Conservation (phyloP, 2,113 vertebrate genomes). For the Apteryx owenii region DNA sequence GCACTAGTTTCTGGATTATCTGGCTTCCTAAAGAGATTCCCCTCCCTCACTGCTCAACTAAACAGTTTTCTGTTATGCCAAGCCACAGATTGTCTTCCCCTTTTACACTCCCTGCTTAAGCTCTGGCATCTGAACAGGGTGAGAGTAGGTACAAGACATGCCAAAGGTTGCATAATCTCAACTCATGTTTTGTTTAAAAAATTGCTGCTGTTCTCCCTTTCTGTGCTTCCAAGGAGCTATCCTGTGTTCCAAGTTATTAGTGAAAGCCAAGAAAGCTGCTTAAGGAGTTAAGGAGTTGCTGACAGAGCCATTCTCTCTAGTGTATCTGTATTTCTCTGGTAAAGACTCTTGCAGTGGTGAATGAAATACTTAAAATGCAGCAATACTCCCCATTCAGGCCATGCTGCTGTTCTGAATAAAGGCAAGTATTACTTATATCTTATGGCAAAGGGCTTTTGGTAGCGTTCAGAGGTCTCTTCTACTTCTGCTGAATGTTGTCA, state of each 20-base stretch:
- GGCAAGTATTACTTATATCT: fast-evolving
- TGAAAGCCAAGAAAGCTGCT: background rate
- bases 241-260: background rate
- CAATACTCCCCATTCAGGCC: background rate
- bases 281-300: background rate
- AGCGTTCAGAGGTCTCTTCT: background rate
- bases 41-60: background rate
- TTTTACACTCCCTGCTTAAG: background rate
- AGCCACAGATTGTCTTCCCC: background rate
- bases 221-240: background rate
- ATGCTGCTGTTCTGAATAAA: background rate
- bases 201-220: background rate
- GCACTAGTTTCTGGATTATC: constrained; percentile 31
- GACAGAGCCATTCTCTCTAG: background rate
- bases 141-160: background rate
- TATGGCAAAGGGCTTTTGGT: background rate
- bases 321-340: background rate
- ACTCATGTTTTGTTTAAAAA: background rate
- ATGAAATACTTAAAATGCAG: background rate
- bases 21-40: constrained; percentile 22
- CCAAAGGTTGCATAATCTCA: background rate
- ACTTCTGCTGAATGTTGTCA: background rate
- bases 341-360: background rate
- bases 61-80: background rate
- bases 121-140: background rate